These are phyloP conservation scores for Capricornis sumatraensis DNA, from an alignment of 2,113 vertebrate genomes.

Conservation along the genomic window DNA sequence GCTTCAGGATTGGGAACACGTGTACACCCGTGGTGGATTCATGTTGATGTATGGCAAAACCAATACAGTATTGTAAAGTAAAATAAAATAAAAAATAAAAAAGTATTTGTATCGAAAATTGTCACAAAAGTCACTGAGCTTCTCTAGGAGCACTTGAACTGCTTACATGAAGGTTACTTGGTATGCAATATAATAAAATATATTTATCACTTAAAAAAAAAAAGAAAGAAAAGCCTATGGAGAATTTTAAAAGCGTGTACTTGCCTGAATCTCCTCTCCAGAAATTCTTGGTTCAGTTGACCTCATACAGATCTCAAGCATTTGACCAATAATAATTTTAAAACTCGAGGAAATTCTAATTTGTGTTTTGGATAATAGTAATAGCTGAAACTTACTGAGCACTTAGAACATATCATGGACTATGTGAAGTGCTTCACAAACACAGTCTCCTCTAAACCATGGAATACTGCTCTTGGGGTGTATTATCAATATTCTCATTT, in stretches of 20 bases:
- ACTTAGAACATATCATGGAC: neutral
- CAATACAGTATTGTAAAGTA: too few species aligned
- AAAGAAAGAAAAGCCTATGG: neutral
- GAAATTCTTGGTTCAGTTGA: neutral
- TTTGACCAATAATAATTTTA: neutral
- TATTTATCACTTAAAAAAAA: too few species aligned
- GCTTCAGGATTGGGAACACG: too few species aligned
- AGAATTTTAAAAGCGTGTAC: neutral
- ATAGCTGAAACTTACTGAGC: neutral
- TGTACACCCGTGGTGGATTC: too few species aligned
- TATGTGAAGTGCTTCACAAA: neutral
- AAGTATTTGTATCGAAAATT: too few species aligned
- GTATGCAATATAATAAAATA: too few species aligned
- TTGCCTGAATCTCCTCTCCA: neutral
- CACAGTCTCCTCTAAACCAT: neutral
- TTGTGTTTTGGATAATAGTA: neutral
- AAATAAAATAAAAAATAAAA: too few species aligned
- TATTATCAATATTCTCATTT: neutral
- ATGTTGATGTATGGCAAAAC: too few species aligned
- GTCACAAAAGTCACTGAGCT: too few species aligned
- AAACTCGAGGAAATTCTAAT: neutral
- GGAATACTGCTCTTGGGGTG: neutral
- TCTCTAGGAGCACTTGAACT: too few species aligned
- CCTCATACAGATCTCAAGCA: neutral
- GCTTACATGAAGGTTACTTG: too few species aligned